Evolutionary conservation across 2,797 vertebrate genomes (phyloP), one percentile per base, ranked within the genome.

Genomic region (Ciconia nigra): DNA sequence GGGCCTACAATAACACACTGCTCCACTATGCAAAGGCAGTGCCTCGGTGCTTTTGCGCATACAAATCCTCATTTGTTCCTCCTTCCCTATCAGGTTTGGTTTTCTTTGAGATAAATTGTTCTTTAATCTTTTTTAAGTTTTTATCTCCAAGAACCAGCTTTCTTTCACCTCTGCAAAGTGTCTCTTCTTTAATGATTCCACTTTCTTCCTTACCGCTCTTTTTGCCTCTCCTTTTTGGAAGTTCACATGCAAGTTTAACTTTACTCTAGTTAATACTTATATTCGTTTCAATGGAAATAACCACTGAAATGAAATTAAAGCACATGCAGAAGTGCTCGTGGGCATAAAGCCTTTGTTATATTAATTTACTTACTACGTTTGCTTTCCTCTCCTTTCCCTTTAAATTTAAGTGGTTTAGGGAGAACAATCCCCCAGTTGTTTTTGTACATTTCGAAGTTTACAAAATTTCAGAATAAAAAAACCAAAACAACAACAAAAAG

Each of bases 81-180:
- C 41, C 82, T 77, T 89, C 76, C 37, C 42, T 65, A 94, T 72
- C 76, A 83, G 69, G 79, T 93, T 87, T 92, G 62, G 52, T 93
- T 62, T 80, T 73, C 57, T 89, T 51, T 87, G 55, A 95, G 41
- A 83, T 47, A 85, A 89, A 63, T 83, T 80, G 55, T 87, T 87
- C 89, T 94, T 94, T 87, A 70, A 96, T 96, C 76, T 94, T 92
- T 91, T 87, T 83, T 7, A 96, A 92, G 89, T 94, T 96, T 96
- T 96, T 96, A 96, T 95, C 96, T 95, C 69, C 88, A 83, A 96
- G 69, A 95, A 91, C 76, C 96, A 97, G 96, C 82, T 96, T 97
- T 57, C 58, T 95, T 96, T 96, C 91, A 96, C 96, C 94, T 96
- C 83, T 83, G 77, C 58, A 59, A 87, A 94, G 61, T 18, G 65